Base-by-base conservation (phyloP, 2,113 vertebrate genomes). In the Myiozetetes cayanensis region DNA sequence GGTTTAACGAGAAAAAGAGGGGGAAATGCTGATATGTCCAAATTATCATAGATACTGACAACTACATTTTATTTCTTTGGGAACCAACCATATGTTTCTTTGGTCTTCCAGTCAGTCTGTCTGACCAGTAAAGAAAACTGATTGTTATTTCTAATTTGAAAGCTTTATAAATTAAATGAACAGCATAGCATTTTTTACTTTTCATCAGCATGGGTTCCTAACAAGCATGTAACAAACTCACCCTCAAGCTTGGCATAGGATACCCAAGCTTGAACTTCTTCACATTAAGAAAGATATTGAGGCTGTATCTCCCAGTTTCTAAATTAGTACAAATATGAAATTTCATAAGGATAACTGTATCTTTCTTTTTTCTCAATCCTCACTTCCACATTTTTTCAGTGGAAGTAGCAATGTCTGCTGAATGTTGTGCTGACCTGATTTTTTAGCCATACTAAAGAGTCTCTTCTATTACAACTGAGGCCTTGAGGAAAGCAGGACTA, bases 1-100 rank as follows among this genome's bases (percentile, higher is more conserved):
- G 0, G 2, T 35, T 75, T 67, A 46, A 75, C 15, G 25, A 50
- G 5, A 76, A 85, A 74, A 93, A 41, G 4, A 70, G 6, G 8
- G 3, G 6, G 1, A 82, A 72, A 55, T 41, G 14, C 1, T 75
- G 10, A 21, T 50, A 49, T 43, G 4, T 49, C 2, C 0, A 44
- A 85, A 63, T 63, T 88, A 21, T 76, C 47, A 27, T 4, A 50
- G 18, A 33, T 67, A 46, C 2, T 39, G 43, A 62, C 23, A 75
- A 37, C 25, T 31, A 30, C 3, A 1, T 12, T 49, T 70, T 41
- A 62, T 62, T 90, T 87, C n/a, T 78, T 2, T 50, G 22, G n/a
- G 14, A 77, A 61, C 25, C 28, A 2, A 28, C 2, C 1, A 3
- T 28, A 46, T 55, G 33, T 71, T 41, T 50, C 21, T 62, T 72